Conservation (phyloP, 2,888 invertebrate genomes). For the Chymomyza amoena region DNA sequence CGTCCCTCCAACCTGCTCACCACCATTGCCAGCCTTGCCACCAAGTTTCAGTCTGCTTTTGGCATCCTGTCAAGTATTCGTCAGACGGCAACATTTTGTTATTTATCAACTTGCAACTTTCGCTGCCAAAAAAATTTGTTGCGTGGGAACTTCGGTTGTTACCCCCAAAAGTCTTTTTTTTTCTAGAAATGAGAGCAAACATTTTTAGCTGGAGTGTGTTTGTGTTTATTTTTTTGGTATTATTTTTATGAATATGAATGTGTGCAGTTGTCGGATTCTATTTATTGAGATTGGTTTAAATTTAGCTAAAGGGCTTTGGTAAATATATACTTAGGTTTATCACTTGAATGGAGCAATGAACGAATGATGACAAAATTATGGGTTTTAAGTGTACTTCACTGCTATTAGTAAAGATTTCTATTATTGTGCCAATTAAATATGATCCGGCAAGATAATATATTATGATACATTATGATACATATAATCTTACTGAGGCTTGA, state of each 20-base stretch:
- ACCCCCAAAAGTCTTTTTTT: background rate
- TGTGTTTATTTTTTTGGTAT: background rate
- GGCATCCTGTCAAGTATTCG: slow-evolving; percentile 66
- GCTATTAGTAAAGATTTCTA: background rate
- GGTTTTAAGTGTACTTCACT: background rate
- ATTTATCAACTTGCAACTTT: background rate
- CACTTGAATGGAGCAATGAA: background rate
- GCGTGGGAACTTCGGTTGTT: background rate
- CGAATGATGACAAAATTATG: background rate
- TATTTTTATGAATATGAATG: background rate
- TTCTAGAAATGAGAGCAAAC: background rate
- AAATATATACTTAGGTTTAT: background rate
- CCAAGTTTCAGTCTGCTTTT: slow-evolving; percentile 53
- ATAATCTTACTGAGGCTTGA: too few relatives aligned
- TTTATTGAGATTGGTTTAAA: background rate
- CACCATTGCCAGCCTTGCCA: slow-evolving; percentile 20
- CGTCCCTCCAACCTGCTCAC: slow-evolving; percentile 25
- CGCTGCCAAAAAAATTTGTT: background rate
- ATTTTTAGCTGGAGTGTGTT: background rate
- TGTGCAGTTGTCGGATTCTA: background rate
- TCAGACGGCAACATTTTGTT: slow-evolving; percentile 34
- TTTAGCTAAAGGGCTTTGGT: background rate
- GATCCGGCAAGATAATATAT: too few relatives aligned
- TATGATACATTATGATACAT: too few relatives aligned
- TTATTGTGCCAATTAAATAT: too few relatives aligned